phyloP scores from a whole-genome alignment of 2,888 invertebrate genomes.

The Dendrolimus pini region DNA sequence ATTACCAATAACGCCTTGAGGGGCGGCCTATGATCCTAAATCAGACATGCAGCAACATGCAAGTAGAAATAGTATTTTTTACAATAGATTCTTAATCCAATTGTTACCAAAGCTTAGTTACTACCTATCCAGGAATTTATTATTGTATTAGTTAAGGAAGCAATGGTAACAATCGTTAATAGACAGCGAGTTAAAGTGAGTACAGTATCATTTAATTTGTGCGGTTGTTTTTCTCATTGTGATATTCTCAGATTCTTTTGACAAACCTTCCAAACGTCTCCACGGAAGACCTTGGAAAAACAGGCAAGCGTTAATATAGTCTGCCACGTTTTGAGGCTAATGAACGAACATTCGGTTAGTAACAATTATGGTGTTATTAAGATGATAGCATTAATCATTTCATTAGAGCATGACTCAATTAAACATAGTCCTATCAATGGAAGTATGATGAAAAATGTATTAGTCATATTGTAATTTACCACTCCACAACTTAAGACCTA shows the following conservation, averaged over 20 bases:
- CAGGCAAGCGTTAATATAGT: constrained; percentile 64
- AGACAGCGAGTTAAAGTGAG: constrained; percentile 38
- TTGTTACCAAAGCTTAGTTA: constrained; percentile 47
- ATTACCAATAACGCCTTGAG: constrained; percentile 71
- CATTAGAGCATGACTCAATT: not conserved
- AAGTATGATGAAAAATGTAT: not conserved
- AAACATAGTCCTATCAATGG: not conserved
- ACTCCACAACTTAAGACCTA: not conserved
- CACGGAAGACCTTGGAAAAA: constrained; percentile 80
- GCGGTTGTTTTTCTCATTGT: constrained; percentile 61
- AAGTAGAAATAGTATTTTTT: constrained; percentile 60
- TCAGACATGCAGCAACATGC: constrained; percentile 74
- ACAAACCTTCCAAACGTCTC: constrained; percentile 82
- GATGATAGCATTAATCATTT: not conserved
- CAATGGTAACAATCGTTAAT: constrained; percentile 51
- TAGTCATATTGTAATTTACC: not conserved
- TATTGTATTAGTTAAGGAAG: constrained; percentile 20
- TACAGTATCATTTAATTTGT: constrained; percentile 46
- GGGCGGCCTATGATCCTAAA: constrained; percentile 71
- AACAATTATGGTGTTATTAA: constrained; percentile 13
- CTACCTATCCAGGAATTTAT: constrained; percentile 8
- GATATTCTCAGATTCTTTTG: constrained; percentile 53
- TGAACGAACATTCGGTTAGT: constrained; percentile 38
- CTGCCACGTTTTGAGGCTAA: constrained; percentile 60
- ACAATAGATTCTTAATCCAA: constrained; percentile 35